Evolutionary conservation across 2,888 invertebrate species (phyloP), one percentile per base, ranked within the genome.

Genomic region (Hetaerina titia): DNA sequence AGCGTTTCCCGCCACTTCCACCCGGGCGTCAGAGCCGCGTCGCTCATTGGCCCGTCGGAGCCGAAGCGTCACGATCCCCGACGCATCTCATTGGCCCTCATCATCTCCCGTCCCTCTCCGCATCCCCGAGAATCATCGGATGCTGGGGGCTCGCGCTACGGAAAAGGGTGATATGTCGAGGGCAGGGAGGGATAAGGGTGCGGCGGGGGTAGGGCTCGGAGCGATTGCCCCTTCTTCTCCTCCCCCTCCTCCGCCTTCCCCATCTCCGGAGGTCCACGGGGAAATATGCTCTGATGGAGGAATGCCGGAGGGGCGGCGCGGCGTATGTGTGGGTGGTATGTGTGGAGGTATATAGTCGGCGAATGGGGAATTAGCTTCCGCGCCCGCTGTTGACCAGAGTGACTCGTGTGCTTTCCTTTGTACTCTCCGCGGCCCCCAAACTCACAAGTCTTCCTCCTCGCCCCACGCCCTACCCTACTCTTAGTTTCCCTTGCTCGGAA

Each of bases 351-450:
- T 95, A 89, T 95, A 95, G 95, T 94, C 95, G 95, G 95, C 95
- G 95, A 95, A 89, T 95, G 95, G 96, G 96, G 96, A 96, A 96
- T 96, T 96, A 96, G 96, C 96, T 96, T 96, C 96, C 96, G 92
- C 74, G 69, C 69, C 74, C 56, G 69, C 69, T 90, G 90, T 90
- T 90, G 69, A 92, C 92, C 92, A 45, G 45, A 56, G 92, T 92
- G 92, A 56, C 92, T 92, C 74, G 45, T 64, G 63, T 64, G 63
- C 63, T 90, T 90, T 31, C 92, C 92, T 92, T 92, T 92, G 92
- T 92, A 56, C 81, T 4, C 45, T 81, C 81, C 2, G 31, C 81
- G 81, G 31, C 25, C 31, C 69, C 69, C 69, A 69, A 69, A 81
- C 81, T 81, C 81, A 31, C 31, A 31, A 31, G n/a, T 25, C 81